Evolutionary conservation across 2,797 vertebrate genomes (phyloP).

Genomic region (Micrastur ruficollis): DNA sequence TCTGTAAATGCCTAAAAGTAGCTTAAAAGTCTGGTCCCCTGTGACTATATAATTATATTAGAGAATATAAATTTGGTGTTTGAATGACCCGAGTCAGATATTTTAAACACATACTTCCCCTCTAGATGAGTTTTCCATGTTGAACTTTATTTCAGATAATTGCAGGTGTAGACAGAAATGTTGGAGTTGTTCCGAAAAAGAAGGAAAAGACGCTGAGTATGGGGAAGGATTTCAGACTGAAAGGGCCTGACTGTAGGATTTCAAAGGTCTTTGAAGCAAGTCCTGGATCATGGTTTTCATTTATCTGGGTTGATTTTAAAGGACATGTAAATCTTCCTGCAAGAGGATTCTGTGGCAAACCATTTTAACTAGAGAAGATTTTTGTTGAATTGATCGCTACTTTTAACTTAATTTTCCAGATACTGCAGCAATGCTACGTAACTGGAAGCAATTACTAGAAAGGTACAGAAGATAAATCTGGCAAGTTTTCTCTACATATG

Average conservation of each 20-base stretch:
- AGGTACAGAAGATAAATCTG: constrained; percentile 8
- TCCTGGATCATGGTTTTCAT: not conserved
- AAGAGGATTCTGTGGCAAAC: not conserved
- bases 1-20: not conserved
- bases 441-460: constrained; percentile 20
- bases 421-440: not conserved
- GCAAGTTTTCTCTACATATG: not conserved
- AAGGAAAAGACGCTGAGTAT: not conserved
- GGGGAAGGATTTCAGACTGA: not conserved
- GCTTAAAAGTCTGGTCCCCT: not conserved
- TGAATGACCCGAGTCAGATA: not conserved
- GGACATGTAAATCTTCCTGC: not conserved
- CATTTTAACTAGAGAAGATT: not conserved
- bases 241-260: not conserved
- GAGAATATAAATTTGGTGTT: not conserved
- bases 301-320: not conserved
- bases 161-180: constrained; percentile 28
- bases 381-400: not conserved
- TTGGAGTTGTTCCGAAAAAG: not conserved
- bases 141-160: constrained; percentile 33
- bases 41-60: not conserved
- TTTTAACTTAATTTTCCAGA: not conserved
- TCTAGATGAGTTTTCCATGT: constrained; percentile 9
- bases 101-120: not conserved
- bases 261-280: not conserved